Conservation (phyloP, 1,140 invertebrate species). For the Psilanteris sp. region DNA sequence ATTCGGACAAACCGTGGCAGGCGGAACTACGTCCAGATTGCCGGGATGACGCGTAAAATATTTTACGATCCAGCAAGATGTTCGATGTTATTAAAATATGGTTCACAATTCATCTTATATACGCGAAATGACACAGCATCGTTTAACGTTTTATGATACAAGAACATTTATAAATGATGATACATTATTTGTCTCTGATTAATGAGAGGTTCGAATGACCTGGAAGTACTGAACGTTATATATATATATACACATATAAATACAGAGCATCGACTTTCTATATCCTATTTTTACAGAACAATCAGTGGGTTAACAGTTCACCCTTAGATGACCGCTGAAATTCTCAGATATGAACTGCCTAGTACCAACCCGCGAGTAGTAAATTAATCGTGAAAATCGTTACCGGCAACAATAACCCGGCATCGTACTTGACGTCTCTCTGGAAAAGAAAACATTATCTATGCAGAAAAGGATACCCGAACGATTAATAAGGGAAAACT, state of each 20-base stretch:
- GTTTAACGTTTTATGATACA: slow-evolving; percentile 24
- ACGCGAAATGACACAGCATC: slow-evolving; percentile 23
- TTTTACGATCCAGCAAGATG: slow-evolving; percentile 22
- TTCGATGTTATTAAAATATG: slow-evolving; percentile 34
- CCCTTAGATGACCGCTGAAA: slow-evolving; percentile 2
- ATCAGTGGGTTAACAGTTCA: slow-evolving; percentile 15
- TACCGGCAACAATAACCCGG: too few species aligned
- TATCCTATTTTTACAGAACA: slow-evolving; percentile 26
- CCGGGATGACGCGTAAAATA: slow-evolving; percentile 24
- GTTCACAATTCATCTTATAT: slow-evolving; percentile 41
- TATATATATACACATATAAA: too few species aligned
- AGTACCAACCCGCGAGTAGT: background rate
- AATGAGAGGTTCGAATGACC: slow-evolving; percentile 23
- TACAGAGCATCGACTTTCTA: slow-evolving; percentile 33
- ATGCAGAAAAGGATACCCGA: too few species aligned
- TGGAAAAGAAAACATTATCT: too few species aligned
- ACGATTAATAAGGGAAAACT: too few species aligned
- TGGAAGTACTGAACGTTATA: slow-evolving; percentile 1
- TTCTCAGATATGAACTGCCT: slow-evolving; percentile 2
- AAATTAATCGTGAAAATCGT: too few species aligned
- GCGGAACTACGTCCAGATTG: slow-evolving; percentile 5
- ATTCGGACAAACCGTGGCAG: background rate
- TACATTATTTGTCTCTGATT: slow-evolving; percentile 39
- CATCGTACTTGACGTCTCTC: too few species aligned
- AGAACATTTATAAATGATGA: slow-evolving; percentile 34